Evolutionary conservation across 2,797 vertebrate species (phyloP), one percentile per base, ranked within the genome.

Genomic region (Ctenopoma multispine): DNA sequence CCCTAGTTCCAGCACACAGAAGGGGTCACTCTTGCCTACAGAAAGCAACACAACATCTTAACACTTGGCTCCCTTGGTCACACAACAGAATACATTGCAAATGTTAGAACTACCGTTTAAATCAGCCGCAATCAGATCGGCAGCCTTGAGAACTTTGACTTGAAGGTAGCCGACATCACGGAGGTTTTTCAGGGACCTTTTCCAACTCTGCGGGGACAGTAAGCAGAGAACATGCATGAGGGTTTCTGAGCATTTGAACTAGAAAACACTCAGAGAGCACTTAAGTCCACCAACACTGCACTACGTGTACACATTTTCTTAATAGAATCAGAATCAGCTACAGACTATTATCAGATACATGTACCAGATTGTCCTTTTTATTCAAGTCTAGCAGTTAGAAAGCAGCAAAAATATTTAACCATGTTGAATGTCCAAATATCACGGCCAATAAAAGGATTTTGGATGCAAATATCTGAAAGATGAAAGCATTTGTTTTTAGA

Each of bases 21-120:
- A 99, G 7, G 97, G 97, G 87, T 99, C 97, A 0, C 97, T 99
- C 93, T 99, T 99, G 8, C 98, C 98, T 99, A 82, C 1, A 71
- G 3, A 60, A 56, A 31, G 81, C 50, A 80, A 89, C 17, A 72
- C 46, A 49, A 69, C 61, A 56, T 41, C 3, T 46, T 31, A n/a
- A 58, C 27, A 5, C 17, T 14, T 5, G 15, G 44, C 10, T 51
- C 12, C 20, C 5, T 21, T 7, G n/a, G n/a, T n/a, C n/a, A n/a
- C n/a, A n/a, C n/a, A 38, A 29, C 5, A 29, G 2, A 15, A 40
- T 2, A 0, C 53, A 34, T 43, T 44, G 15, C 5, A 36, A 59
- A 29, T 14, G 49, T 9, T 12, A 20, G 0, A 54, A 29, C 11
- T 94, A 99, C 98, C 98, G 80, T 97, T 95, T 89, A 99, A 95